Evolutionary conservation across 2,888 invertebrate species (phyloP).

Genomic region (Aporophyla lueneburgensis): DNA sequence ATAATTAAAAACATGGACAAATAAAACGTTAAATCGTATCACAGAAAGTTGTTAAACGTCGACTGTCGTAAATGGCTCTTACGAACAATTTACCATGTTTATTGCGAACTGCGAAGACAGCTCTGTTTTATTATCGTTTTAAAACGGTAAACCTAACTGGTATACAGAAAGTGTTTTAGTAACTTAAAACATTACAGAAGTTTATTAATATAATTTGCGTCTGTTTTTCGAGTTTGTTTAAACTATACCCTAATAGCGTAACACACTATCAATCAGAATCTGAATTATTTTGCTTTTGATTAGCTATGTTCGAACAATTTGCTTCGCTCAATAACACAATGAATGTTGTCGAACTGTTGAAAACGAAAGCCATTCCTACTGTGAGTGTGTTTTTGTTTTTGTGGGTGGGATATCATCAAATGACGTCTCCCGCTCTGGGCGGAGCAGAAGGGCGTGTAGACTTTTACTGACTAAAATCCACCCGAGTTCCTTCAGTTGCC

Average conservation of each 20-base stretch:
- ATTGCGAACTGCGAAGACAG: slow-evolving; percentile 52
- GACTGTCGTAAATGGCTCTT: slow-evolving; percentile 62
- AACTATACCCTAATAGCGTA: neutral
- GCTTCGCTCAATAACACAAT: too few species aligned
- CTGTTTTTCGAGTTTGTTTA: neutral
- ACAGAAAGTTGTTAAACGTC: slow-evolving; percentile 45
- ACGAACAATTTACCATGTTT: slow-evolving; percentile 64
- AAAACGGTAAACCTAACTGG: slow-evolving; percentile 21
- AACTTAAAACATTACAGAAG: neutral
- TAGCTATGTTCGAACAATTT: too few species aligned
- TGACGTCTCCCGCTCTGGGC: too few species aligned
- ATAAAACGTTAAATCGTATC: slow-evolving; percentile 36
- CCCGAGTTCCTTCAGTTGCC: too few species aligned
- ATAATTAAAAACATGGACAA: slow-evolving; percentile 27
- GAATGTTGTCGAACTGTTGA: too few species aligned
- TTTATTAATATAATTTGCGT: slow-evolving; percentile 3
- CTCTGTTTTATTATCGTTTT: slow-evolving; percentile 52
- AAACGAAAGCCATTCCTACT: too few species aligned
- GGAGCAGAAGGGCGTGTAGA: too few species aligned
- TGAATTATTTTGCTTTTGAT: too few species aligned
- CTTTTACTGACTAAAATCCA: too few species aligned
- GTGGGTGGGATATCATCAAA: too few species aligned
- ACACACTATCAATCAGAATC: too few species aligned
- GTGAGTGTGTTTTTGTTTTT: too few species aligned
- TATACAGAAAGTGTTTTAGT: slow-evolving; percentile 21